Evolutionary conservation across 1,140 invertebrate genomes (phyloP).

Genomic region (Zaprionus ornatus): DNA sequence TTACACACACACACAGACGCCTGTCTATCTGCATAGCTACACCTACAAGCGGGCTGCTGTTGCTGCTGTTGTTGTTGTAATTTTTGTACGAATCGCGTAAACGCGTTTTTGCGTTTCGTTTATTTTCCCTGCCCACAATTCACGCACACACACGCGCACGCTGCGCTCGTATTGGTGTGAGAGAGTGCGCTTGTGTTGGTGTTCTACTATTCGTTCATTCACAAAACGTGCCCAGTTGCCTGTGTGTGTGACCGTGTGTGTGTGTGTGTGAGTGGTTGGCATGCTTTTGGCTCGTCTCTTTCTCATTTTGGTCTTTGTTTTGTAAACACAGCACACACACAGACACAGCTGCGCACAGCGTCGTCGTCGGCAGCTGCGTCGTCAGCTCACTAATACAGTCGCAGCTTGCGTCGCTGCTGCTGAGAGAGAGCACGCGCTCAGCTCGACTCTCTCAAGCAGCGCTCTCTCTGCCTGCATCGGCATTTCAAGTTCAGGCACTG

Average conservation of each 20-base stretch:
- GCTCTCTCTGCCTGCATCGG: slow-evolving; percentile 53
- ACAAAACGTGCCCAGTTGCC: slow-evolving; percentile 64
- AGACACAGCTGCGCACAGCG: slow-evolving; percentile 21
- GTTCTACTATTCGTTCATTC: slow-evolving; percentile 80
- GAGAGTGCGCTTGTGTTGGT: slow-evolving; percentile 48
- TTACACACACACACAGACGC: slow-evolving; percentile 20
- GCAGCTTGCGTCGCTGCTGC: background rate
- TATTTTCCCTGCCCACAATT: slow-evolving; percentile 84
- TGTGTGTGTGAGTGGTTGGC: slow-evolving; percentile 46
- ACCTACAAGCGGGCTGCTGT: slow-evolving; percentile 56
- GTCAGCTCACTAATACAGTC: slow-evolving; percentile 10
- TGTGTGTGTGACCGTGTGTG: background rate
- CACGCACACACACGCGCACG: slow-evolving; percentile 57
- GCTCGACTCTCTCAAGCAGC: slow-evolving; percentile 33
- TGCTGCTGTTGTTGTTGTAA: slow-evolving; percentile 28
- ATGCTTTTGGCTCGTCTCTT: slow-evolving; percentile 63
- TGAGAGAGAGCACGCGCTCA: slow-evolving; percentile 35
- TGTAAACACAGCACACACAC: slow-evolving; percentile 68
- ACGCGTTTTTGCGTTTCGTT: slow-evolving; percentile 83
- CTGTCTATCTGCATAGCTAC: slow-evolving; percentile 62
- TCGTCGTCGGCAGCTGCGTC: slow-evolving; percentile 58
- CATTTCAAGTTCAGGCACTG: slow-evolving; percentile 73
- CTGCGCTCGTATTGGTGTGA: slow-evolving; percentile 35
- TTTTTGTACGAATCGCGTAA: slow-evolving; percentile 84
- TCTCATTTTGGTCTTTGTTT: slow-evolving; percentile 71